These are phyloP conservation scores for Rambutsinella grinnellia DNA, from an alignment of 2,888 invertebrate species.

Conservation along the genomic window DNA sequence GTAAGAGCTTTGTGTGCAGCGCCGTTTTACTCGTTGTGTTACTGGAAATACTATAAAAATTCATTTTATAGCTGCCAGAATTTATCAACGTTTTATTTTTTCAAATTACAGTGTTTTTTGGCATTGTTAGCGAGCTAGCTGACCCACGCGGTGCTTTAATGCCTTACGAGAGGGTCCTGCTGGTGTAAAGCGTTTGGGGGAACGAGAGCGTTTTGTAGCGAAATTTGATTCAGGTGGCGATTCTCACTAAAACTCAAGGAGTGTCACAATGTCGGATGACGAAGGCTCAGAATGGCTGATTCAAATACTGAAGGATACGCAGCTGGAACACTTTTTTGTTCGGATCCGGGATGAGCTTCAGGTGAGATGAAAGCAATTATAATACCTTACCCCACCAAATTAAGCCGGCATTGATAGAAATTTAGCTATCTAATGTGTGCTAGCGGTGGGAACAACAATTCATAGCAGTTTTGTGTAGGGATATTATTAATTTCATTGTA, in stretches of 20 bases:
- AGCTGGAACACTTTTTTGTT: slow-evolving; percentile 90
- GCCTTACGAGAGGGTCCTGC: no score
- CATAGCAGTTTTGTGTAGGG: slow-evolving; percentile 44
- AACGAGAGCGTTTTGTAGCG: no score
- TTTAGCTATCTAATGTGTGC: slow-evolving; percentile 20
- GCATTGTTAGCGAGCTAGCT: no score
- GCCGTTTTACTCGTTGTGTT: no score
- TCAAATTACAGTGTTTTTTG: no score
- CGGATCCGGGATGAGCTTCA: slow-evolving; percentile 93
- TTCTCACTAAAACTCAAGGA: neutral
- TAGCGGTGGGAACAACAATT: slow-evolving; percentile 36
- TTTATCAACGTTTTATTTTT: no score
- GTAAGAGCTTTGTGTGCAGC: no score
- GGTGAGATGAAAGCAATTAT: slow-evolving; percentile 70
- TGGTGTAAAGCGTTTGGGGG: no score
- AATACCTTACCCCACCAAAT: slow-evolving; percentile 23
- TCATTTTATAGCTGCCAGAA: no score
- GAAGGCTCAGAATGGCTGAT: slow-evolving; percentile 85
- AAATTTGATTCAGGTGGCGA: no score
- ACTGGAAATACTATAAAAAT: no score
- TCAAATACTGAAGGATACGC: slow-evolving; percentile 88
- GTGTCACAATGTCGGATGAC: slow-evolving; percentile 68
- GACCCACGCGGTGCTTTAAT: no score
- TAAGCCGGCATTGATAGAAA: slow-evolving; percentile 31
- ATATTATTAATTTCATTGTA: slow-evolving; percentile 4